Percentiles rank a stretch among this genome's conserved stretches.
Conservation (phyloP, 2,113 vertebrate species). For the Emydura subglobosa region DNA sequence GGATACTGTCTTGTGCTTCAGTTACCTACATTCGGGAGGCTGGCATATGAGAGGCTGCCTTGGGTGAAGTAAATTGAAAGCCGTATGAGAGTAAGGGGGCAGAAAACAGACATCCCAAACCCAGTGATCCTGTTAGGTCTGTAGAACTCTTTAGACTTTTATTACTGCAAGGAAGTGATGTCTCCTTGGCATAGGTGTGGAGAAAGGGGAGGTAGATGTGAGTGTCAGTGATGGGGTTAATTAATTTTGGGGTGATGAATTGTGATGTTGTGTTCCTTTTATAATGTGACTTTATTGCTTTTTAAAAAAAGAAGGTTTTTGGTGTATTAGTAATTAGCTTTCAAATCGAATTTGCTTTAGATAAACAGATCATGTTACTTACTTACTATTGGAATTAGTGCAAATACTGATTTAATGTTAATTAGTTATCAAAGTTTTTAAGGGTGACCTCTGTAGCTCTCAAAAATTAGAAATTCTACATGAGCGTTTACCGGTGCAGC, state of each 20-base stretch:
- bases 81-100: not conserved
- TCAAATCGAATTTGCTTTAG: not conserved
- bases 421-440: not conserved
- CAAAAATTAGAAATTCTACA: conserved; percentile 34
- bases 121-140: not conserved
- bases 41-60: not conserved
- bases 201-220: too few relatives aligned
- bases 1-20: not conserved
- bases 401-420: not conserved
- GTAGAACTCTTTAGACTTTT: not conserved
- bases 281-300: too few relatives aligned
- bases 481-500: conserved; percentile 45
- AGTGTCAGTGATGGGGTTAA: too few relatives aligned
- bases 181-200: too few relatives aligned
- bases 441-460: not conserved
- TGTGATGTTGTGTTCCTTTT: too few relatives aligned
- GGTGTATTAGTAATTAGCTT: not conserved
- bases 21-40: too few relatives aligned
- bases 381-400: not conserved
- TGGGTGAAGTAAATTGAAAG: not conserved
- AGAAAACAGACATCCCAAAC: not conserved
- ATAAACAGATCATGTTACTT: not conserved
- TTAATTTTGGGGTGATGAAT: too few relatives aligned
- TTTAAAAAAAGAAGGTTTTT: too few relatives aligned
- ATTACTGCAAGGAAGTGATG: too few relatives aligned